Percentiles rank a stretch among this genome's conserved stretches.
phyloP scores from a whole-genome alignment of 23 tunicate genomes.

The Corella eumyota region DNA sequence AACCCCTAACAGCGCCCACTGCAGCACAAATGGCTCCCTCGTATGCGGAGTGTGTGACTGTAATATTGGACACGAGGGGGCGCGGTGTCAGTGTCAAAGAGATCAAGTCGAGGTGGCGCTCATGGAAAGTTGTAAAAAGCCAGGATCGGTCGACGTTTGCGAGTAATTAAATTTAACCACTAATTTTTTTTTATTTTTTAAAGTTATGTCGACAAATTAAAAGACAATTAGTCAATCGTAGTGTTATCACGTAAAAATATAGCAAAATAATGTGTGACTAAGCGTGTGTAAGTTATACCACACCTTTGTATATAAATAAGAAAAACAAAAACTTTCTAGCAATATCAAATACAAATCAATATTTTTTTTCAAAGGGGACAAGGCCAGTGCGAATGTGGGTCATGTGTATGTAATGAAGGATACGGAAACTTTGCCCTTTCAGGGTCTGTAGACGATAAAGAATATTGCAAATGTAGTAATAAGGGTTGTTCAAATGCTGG shows the following conservation, averaged over 20 bases:
- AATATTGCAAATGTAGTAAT: conserved; percentile 57
- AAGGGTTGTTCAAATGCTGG: conserved; percentile 46
- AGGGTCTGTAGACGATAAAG: too few species aligned
- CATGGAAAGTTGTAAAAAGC: conserved; percentile 26
- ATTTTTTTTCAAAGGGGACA: conserved; percentile 52
- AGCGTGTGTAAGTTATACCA: too few species aligned
- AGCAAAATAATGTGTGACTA: too few species aligned
- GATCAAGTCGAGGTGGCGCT: conserved; percentile 30
- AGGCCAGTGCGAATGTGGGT: conserved; percentile 62
- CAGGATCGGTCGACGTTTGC: conserved; percentile 44
- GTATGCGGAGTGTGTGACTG: conserved; percentile 66
- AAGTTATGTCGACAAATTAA: too few species aligned
- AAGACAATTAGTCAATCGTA: too few species aligned
- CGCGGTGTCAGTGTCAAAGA: conserved; percentile 50
- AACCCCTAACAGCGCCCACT: conserved; percentile 7
- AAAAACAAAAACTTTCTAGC: conserved; percentile 1
- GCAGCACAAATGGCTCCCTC: conserved; percentile 46
- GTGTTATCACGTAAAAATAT: too few species aligned
- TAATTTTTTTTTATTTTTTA: too few species aligned
- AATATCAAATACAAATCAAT: background rate
- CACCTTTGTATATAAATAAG: background rate
- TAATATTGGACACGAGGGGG: conserved; percentile 51
- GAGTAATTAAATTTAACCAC: conserved; percentile 51
- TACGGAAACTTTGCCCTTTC: too few species aligned
- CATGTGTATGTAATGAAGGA: conserved; percentile 41